These are phyloP conservation scores for Mellilla xanthometata DNA, from an alignment of 2,888 invertebrate species.

Conservation along the genomic window DNA sequence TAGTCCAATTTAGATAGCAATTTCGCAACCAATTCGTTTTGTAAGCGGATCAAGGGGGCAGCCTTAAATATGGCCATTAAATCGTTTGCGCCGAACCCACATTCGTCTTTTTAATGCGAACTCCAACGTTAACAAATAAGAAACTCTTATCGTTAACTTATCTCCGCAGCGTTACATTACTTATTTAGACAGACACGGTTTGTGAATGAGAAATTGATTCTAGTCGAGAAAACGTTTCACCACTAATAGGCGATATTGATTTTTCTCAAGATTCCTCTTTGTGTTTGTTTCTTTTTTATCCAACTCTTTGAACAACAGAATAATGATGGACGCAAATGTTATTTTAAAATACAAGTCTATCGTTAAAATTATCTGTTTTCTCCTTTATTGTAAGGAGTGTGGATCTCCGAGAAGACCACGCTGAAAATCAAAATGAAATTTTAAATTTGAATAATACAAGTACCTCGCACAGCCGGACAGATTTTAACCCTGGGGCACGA, in stretches of 20 bases:
- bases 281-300: constrained; percentile 16
- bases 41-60: constrained; percentile 76
- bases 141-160: constrained; percentile 49
- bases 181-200: constrained; percentile 29
- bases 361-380: background rate
- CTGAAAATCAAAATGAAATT: constrained; percentile 1
- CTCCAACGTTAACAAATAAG: constrained; percentile 57
- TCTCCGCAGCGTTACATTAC: constrained; percentile 37
- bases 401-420: background rate
- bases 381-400: background rate
- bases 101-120: constrained; percentile 64
- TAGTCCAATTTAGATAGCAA: constrained; percentile 81
- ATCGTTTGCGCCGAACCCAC: constrained; percentile 62
- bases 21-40: constrained; percentile 80
- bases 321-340: constrained; percentile 5
- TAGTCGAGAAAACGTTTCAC: constrained; percentile 22
- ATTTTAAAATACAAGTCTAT: background rate
- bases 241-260: constrained; percentile 33
- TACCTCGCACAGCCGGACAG: background rate
- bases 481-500: background rate
- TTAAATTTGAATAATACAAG: background rate
- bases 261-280: constrained; percentile 17
- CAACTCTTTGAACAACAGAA: constrained; percentile 6
- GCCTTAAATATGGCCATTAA: constrained; percentile 75
- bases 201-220: constrained; percentile 31